A percentile compares a stretch with the other conserved stretches of the same genome.
phyloP scores from a whole-genome alignment of 92 coral and sea anemone species.

The Virgularia gustaviana region DNA sequence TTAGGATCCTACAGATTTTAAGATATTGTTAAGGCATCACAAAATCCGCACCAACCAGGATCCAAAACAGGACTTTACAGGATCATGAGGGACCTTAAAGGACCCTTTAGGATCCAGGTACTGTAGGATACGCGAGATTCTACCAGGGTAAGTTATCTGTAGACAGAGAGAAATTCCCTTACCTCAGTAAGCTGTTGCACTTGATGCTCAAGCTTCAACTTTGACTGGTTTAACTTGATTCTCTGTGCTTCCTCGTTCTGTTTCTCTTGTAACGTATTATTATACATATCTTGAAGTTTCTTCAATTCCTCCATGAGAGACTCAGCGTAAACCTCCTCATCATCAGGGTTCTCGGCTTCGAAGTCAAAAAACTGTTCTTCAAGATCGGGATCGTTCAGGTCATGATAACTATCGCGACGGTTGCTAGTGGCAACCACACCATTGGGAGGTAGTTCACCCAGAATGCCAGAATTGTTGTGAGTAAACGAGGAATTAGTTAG shows the following conservation, averaged over 20 bases:
- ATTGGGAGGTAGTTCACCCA: constrained; percentile 59
- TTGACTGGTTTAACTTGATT: constrained; percentile 73
- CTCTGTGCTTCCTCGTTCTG: constrained; percentile 76
- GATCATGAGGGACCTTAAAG: no score
- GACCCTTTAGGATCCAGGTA: no score
- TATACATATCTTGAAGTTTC: constrained; percentile 93
- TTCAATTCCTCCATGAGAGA: constrained; percentile 88
- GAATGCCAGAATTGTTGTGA: constrained; percentile 22
- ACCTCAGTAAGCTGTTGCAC: constrained; percentile 82
- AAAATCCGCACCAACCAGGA: not conserved
- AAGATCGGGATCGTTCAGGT: constrained; percentile 74
- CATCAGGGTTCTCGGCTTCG: constrained; percentile 76
- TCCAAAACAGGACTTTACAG: no score
- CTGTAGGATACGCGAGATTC: no score
- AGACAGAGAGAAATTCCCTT: not conserved
- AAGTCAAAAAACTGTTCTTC: constrained; percentile 89
- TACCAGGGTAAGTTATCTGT: not conserved
- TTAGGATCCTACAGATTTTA: no score
- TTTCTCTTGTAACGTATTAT: constrained; percentile 67
- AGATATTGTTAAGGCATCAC: no score
- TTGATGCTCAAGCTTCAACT: constrained; percentile 80
- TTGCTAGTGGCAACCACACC: constrained; percentile 58
- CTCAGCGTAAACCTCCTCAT: constrained; percentile 82
- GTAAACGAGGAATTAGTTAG: constrained; percentile 19
- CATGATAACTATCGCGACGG: constrained; percentile 84